These are phyloP conservation scores for Oscheius sp. DNA, from an alignment of 1,140 invertebrate genomes.

Conservation along the genomic window DNA sequence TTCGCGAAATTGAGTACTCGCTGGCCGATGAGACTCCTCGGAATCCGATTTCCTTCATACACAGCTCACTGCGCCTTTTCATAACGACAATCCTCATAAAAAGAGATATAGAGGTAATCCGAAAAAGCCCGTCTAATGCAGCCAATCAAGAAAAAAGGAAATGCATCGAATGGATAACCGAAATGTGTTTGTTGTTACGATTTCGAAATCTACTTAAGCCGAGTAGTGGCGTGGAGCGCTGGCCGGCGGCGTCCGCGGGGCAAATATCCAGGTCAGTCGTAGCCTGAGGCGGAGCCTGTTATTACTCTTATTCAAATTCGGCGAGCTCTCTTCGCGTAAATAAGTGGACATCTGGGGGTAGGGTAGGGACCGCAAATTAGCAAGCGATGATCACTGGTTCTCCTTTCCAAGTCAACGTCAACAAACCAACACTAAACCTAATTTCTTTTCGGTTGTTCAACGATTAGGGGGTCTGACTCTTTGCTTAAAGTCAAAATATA, in stretches of 20 bases:
- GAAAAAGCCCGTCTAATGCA: background rate
- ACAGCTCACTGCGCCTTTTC: background rate
- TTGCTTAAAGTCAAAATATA: too few relatives aligned
- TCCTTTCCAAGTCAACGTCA: background rate
- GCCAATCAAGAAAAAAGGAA: background rate
- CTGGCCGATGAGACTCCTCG: background rate
- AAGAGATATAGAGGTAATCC: background rate
- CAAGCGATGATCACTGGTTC: background rate
- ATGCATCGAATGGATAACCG: too few relatives aligned
- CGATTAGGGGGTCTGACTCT: too few relatives aligned
- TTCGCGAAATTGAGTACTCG: background rate
- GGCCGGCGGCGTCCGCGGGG: background rate
- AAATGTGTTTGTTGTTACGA: too few relatives aligned
- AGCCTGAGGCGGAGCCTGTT: constrained; percentile 1
- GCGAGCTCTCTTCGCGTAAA: background rate
- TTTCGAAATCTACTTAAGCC: too few relatives aligned
- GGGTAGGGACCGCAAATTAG: too few relatives aligned
- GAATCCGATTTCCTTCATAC: background rate
- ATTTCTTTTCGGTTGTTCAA: too few relatives aligned
- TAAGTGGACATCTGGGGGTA: constrained; percentile 1
- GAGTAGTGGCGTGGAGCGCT: too few relatives aligned
- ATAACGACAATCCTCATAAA: background rate
- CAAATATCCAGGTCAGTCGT: constrained; percentile 10
- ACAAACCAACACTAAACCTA: background rate
- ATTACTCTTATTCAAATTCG: constrained; percentile 9